phyloP scores from a whole-genome alignment of 2,888 invertebrate genomes.

The Drosophila helvetica region DNA sequence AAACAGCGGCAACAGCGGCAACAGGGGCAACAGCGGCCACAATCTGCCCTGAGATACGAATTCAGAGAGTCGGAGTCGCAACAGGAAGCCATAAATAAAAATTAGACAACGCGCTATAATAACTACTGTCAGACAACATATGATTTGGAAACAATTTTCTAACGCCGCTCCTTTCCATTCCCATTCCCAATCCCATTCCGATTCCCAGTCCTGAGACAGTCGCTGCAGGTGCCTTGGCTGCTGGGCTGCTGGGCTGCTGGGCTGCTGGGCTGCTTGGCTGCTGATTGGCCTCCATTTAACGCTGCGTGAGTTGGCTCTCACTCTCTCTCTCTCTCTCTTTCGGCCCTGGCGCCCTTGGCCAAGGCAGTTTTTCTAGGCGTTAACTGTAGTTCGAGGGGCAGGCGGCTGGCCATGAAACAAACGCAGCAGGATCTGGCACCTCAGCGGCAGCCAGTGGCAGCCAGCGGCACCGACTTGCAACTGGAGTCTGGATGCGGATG shows the following conservation, averaged over 20 bases:
- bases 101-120: constrained; percentile 61
- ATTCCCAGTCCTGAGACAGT: neutral
- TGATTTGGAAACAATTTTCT: constrained; percentile 75
- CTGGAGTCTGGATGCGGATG: constrained; percentile 17
- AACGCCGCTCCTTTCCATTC: constrained; percentile 42
- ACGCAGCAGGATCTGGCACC: constrained; percentile 77
- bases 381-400: constrained; percentile 68
- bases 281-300: constrained; percentile 76
- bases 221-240: constrained; percentile 70
- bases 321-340: constrained; percentile 6
- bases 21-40: constrained; percentile 13
- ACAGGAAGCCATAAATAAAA: constrained; percentile 78
- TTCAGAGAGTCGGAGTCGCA: neutral
- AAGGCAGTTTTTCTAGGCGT: constrained; percentile 69
- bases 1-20: constrained; percentile 26
- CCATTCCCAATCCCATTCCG: neutral
- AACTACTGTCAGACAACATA: constrained; percentile 58
- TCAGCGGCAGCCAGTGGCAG: constrained; percentile 38
- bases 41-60: constrained; percentile 39
- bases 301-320: constrained; percentile 68
- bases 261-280: constrained; percentile 3
- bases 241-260: constrained; percentile 21
- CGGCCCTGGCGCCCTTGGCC: constrained; percentile 61
- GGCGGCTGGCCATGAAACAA: constrained; percentile 41
- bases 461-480: constrained; percentile 44